Percentiles rank a stretch among this genome's conserved stretches.
Evolutionary conservation across 2,113 vertebrate species (phyloP).

Genomic region (Lates calcarifer): DNA sequence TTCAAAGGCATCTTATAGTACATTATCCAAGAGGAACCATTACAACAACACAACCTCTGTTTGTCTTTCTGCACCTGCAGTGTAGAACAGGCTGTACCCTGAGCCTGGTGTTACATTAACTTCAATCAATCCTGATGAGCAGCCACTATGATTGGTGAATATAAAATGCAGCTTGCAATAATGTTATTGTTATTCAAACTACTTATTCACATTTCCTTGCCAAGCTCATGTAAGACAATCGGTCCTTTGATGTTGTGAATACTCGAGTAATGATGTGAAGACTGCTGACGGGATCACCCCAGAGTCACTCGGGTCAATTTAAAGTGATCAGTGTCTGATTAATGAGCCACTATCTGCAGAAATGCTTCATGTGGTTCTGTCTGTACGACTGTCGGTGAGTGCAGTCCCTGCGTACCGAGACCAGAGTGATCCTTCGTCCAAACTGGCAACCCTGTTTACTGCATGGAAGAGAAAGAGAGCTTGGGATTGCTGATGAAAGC

Average conservation of each 20-base stretch:
- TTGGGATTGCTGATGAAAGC: slow-evolving; percentile 6
- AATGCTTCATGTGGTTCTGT: slow-evolving; percentile 16
- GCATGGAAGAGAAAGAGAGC: slow-evolving; percentile 9
- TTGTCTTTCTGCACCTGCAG: slow-evolving; percentile 29
- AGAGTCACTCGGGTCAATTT: slow-evolving; percentile 45
- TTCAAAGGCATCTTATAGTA: slow-evolving; percentile 26
- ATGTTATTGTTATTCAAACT: slow-evolving; percentile 19
- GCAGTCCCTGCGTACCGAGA: slow-evolving; percentile 8
- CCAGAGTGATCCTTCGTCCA: background rate
- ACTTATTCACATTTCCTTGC: background rate
- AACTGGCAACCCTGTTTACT: slow-evolving; percentile 6
- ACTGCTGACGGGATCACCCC: slow-evolving; percentile 35
- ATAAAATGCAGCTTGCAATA: slow-evolving; percentile 9
- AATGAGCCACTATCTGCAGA: slow-evolving; percentile 22
- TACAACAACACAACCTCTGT: slow-evolving; percentile 10
- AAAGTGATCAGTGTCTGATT: slow-evolving; percentile 33
- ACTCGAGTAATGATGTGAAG: slow-evolving; percentile 2
- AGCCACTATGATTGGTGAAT: slow-evolving; percentile 7
- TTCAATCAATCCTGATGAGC: slow-evolving; percentile 23
- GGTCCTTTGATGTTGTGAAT: slow-evolving; percentile 29
- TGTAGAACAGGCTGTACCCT: slow-evolving; percentile 44
- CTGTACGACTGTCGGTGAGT: background rate
- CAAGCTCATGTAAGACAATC: slow-evolving; percentile 16
- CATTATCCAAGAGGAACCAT: slow-evolving; percentile 13
- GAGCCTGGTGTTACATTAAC: slow-evolving; percentile 3